A percentile compares a stretch with the other conserved stretches of the same genome.
Evolutionary conservation across 1,140 invertebrate genomes (phyloP).

Genomic region (Calliphora vicina): DNA sequence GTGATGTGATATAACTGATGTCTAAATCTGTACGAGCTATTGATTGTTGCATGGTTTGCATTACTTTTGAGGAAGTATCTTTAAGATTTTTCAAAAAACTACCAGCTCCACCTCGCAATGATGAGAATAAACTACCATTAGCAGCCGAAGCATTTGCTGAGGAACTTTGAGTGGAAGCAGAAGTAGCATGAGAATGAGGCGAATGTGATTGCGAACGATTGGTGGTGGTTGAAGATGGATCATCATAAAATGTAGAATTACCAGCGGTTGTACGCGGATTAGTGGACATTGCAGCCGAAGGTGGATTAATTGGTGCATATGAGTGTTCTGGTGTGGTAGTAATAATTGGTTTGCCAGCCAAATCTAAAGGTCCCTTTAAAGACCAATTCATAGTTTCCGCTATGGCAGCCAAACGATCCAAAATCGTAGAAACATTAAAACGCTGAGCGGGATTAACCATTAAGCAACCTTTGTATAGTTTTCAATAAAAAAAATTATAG

Average conservation of each 20-base stretch:
- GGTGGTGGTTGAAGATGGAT: slow-evolving; percentile 49
- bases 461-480: slow-evolving; percentile 73
- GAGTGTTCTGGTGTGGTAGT: slow-evolving; percentile 50
- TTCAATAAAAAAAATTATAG: background rate
- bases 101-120: slow-evolving; percentile 82
- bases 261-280: slow-evolving; percentile 54
- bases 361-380: slow-evolving; percentile 71
- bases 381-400: slow-evolving; percentile 84
- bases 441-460: slow-evolving; percentile 78
- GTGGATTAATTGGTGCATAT: slow-evolving; percentile 45
- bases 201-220: slow-evolving; percentile 40
- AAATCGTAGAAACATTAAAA: slow-evolving; percentile 76
- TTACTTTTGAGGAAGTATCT: slow-evolving; percentile 95
- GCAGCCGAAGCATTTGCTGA: slow-evolving; percentile 37
- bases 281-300: background rate
- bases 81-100: slow-evolving; percentile 93
- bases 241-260: slow-evolving; percentile 56
- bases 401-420: slow-evolving; percentile 87
- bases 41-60: slow-evolving; percentile 93
- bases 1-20: slow-evolving; percentile 88
- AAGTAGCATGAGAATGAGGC: slow-evolving; percentile 39
- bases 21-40: slow-evolving; percentile 89
- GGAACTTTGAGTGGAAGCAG: slow-evolving; percentile 6
- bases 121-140: slow-evolving; percentile 77
- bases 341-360: slow-evolving; percentile 54